Evolutionary conservation across 2,797 vertebrate species (phyloP), one percentile per base, ranked within the genome.

Genomic region (Capromys pilorides): DNA sequence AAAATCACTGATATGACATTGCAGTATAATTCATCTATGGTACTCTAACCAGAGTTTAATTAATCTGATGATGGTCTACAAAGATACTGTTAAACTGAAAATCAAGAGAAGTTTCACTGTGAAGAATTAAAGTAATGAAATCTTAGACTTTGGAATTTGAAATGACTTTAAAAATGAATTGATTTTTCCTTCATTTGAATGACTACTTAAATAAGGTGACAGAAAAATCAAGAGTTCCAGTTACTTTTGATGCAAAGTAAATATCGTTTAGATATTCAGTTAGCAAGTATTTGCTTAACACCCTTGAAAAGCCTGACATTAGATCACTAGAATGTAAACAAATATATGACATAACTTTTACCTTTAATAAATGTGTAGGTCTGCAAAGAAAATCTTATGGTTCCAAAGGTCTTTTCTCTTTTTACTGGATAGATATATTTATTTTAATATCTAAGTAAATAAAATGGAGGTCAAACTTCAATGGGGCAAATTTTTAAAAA

Each of bases 121-220:
- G 69, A 18, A 84, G 10, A 84, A 33, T 4, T 93, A 57, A 81
- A 75, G 75, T 69, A 83, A 69, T 81, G 28, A 45, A 81, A 54
- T 73, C 49, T 22, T 79, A 67, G 73, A 82, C n/a, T 51, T 71
- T 82, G 10, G 61, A 90, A 28, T 61, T 90, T 91, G 51, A 51
- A 91, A 88, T 5, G 31, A 51, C 36, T 94, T 91, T 71, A 13
- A 86, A 90, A 86, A 61, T 24, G 16, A 82, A 73, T 86, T 66
- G 41, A 4, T 87, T 5, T 88, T 86, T 24, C 8, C 18, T 92
- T 93, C 16, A 85, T 81, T 79, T 93, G 39, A 66, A 86, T 86
- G 12, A 6, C 62, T 12, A 79, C 2, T 73, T 90, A 36, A 80
- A 16, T 39, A 86, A 4, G 6, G 69, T 92, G 49, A 75, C 31